Evolutionary conservation across 2,888 invertebrate genomes (phyloP), one percentile per base, ranked within the genome.

Genomic region (Callyntrura guangdongensis): DNA sequence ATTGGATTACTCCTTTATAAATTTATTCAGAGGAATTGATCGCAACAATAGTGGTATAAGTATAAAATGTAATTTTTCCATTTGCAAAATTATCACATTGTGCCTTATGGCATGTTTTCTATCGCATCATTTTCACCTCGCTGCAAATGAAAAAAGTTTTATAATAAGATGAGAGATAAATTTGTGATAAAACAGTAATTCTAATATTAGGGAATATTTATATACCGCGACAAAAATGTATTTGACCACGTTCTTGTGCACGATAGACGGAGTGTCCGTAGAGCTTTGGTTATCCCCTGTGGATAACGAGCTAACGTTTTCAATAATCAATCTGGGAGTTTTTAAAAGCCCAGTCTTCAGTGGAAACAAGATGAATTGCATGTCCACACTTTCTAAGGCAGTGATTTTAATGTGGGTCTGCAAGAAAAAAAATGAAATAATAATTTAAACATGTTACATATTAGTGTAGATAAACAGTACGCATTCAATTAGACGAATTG

Each of bases 341-440:
- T 96, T 95, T n/a, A 97, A 97, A 94, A 96, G 96, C 2, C 98
- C 98, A 11, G 97, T 96, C 77, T 97, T 95, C 93, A 97, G 95
- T 0, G 98, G 98, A 94, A 97, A 97, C 91, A 98, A 96, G 94
- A 97, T 97, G 95, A 97, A 98, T 93, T 96, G 94, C 92, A 95
- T 94, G 67, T 94, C 92, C 83, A 95, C 94, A 11, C 94, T 94
- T 85, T 94, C 94, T 8, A 94, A 94, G 0, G 95, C 95, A 86
- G 95, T 93, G 17, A 95, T 94, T 74, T 95, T 94, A 91, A 95
- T 94, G 77, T 95, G 95, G 1, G 95, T 94, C 95, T 95, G 93
- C 2, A 20, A 87, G 45, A 56, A 84, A 12, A 59, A 74, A 74
- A 47, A 72, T 27, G 27, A 11, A 12, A n/a, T n/a, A n/a, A n/a